Base-by-base conservation (phyloP, 2,888 invertebrate genomes). In the Pomacea canaliculata region DNA sequence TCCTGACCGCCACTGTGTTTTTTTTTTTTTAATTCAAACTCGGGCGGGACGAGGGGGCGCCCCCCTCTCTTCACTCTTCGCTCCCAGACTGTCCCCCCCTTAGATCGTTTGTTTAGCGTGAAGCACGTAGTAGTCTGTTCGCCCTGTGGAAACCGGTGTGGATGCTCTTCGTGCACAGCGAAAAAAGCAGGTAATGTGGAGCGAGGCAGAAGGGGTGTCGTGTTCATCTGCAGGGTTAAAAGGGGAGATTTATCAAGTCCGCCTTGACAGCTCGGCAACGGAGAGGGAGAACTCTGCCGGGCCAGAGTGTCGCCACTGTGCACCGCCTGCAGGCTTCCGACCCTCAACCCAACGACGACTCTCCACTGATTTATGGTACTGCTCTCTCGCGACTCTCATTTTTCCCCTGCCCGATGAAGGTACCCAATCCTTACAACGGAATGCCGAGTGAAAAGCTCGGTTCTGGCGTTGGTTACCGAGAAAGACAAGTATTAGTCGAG, bases 161-260 rank as follows among this genome's bases (percentile, higher is more conserved):
- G 37, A n/a, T 68, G 68, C 63, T 56, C 16, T 56, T 7, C 51
- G 10, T 16, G 51, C 51, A 56, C 12, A 7, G 46, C 27, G 66
- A 67, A 46, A 67, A 46, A 67, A 27, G 37, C 37, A 68, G 49
- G 51, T 18, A 59, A 37, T 10, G 56, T 8, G 56, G 48, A 23
- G 70, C n/a, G 23, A 48, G 62, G 23, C 60, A 46, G 59, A 10
- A 23, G 19, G 13, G 27, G 71, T 60, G 59, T 71, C 9, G 27
- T 62, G 60, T 23, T 62, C 71, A 19, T 62, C 71, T 56, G 48
- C 3, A 46, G 23, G 73, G 73, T 73, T 73, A 68, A 67, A 73
- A 73, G 73, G 68, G 68, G 68, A 68, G 67, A 73, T 73, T 73
- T 73, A 73, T 73, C 73, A 73, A 73, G 68, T 60, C 56, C 67